Evolutionary conservation across 2,113 vertebrate genomes (phyloP).

Genomic region (Pluvianellus socialis): DNA sequence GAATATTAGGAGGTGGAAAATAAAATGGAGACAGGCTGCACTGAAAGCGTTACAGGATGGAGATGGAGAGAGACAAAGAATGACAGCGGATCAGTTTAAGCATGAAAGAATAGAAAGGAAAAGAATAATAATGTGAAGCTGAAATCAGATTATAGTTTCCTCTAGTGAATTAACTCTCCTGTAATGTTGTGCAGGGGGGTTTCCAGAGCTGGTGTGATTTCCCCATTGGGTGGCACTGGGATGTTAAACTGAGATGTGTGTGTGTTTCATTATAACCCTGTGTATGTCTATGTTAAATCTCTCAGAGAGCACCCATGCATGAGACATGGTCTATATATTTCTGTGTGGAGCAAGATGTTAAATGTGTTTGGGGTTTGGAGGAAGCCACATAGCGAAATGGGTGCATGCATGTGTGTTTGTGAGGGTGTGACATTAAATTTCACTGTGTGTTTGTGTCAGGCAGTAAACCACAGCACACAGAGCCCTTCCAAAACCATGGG

Average conservation of each 20-base stretch:
- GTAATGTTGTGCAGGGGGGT: not conserved
- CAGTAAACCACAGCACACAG: not conserved
- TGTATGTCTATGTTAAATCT: not conserved
- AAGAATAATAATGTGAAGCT: slow-evolving; percentile 56
- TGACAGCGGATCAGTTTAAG: slow-evolving; percentile 55
- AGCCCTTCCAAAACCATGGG: not conserved
- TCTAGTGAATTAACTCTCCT: slow-evolving; percentile 45
- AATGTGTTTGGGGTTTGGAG: not conserved
- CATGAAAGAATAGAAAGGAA: slow-evolving; percentile 49
- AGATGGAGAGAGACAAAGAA: slow-evolving; percentile 35
- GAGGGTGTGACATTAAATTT: not conserved
- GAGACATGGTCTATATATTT: not conserved
- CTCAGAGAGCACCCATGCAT: not conserved
- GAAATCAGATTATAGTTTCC: slow-evolving; percentile 61
- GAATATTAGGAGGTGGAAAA: slow-evolving; percentile 64
- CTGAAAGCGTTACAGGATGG: not conserved
- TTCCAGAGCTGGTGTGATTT: not conserved
- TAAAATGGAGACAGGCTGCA: slow-evolving; percentile 30
- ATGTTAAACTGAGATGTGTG: not conserved
- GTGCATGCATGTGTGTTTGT: not conserved
- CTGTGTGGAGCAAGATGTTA: not conserved
- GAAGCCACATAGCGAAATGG: not conserved
- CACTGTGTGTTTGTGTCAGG: fast-evolving
- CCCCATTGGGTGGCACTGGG: not conserved
- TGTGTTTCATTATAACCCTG: not conserved